Percentiles rank a stretch among this genome's conserved stretches.
phyloP scores from a whole-genome alignment of 2,797 vertebrate genomes.

The Macrochelys suwanniensis region DNA sequence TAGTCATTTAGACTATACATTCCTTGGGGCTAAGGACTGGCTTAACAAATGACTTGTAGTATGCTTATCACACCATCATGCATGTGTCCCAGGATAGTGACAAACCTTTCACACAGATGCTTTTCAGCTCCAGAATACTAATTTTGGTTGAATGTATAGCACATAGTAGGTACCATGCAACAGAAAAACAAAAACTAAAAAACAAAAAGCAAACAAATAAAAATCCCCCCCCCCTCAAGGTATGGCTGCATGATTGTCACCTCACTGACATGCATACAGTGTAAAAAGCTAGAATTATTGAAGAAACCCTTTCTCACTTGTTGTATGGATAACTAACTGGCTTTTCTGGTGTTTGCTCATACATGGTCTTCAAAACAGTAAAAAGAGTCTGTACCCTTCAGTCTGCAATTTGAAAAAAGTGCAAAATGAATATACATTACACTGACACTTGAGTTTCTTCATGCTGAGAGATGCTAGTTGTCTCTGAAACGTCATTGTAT shows the following conservation, averaged over 20 bases:
- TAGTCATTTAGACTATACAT: conserved; percentile 65
- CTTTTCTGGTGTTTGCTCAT: neutral
- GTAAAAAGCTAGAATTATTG: neutral
- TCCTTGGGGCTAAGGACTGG: conserved; percentile 42
- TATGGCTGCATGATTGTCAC: neutral
- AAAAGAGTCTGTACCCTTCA: neutral
- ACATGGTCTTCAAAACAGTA: neutral
- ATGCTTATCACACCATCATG: conserved; percentile 41
- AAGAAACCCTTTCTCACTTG: neutral
- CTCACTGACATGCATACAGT: neutral
- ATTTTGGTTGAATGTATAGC: neutral
- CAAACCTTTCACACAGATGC: neutral
- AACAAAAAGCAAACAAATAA: neutral
- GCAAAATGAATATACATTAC: conserved; percentile 7
- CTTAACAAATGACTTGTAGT: conserved; percentile 54
- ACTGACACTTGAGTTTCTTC: neutral
- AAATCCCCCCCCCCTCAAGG: neutral
- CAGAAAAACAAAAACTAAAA: neutral
- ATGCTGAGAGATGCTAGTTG: neutral
- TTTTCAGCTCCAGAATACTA: conserved; percentile 3
- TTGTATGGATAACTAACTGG: neutral
- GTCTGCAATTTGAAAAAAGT: neutral
- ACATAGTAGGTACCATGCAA: neutral
- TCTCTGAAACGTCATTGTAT: conserved; percentile 23
- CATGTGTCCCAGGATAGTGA: neutral